Evolutionary conservation across 2,113 vertebrate genomes (phyloP), one percentile per base, ranked within the genome.

Genomic region (Myxocyprinus asiaticus): DNA sequence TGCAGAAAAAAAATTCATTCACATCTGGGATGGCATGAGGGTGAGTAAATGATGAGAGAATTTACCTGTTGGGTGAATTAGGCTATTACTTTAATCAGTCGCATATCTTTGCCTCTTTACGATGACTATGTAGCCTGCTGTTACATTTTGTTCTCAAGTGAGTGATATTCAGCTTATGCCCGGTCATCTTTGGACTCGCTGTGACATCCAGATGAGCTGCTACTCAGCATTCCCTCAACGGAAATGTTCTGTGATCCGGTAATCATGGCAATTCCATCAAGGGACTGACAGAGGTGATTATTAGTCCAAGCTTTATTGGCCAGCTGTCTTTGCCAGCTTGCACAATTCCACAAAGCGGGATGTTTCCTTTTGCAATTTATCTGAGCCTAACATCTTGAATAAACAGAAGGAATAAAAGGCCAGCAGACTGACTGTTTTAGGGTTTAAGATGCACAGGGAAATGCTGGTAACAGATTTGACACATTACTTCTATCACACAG

Each of bases 201-300:
- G 7, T 69, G 56, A 7, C 15, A 33, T 53, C 70, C 48, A 63
- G 56, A 33, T 33, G 22, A 61, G 63, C 42, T 70, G 43, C 59
- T 45, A 69, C 44, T 65, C 42, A 66, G 51, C 64, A 76, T 9
- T 80, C 17, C 58, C 50, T 78, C n/a, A 61, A 75, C 53, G 59
- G 56, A 78, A 77, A 63, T 71, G 17, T 62, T n/a, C 66, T 59
- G 48, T 77, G 69, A 58, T 77, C 67, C 5, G 0, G 44, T 70
- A 73, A 58, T 84, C 48, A 72, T 64, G 65, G 59, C 67, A 77
- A 22, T 82, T 43, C 45, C 48, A 74, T 80, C 48, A 77, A 78
- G 17, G 9, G 10, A 58, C 64, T 76, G 69, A 45, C 64, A 76
- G 22, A 33, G 51, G 51, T 8, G 51, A 45, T 59, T 9, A 80